Evolutionary conservation across 2,797 vertebrate species (phyloP).

Genomic region (Clarias laeviceps): DNA sequence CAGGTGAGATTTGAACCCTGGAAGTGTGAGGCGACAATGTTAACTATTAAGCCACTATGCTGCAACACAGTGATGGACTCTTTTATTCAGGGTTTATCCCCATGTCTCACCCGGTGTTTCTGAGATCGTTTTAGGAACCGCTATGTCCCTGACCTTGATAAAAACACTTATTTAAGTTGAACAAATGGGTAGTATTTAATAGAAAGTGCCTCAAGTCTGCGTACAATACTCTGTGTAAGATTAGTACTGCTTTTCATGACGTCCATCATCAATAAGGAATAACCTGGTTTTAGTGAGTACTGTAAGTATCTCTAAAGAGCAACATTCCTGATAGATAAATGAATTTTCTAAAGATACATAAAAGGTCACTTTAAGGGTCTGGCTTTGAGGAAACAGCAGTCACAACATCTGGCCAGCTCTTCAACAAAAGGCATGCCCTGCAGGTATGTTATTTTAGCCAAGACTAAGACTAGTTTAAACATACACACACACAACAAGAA

Average conservation of each 20-base stretch:
- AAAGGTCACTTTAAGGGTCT: not conserved
- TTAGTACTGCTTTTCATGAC: too few species aligned
- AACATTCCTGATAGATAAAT: not conserved
- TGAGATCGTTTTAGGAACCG: not conserved
- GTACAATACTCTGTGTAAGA: not conserved
- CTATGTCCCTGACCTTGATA: not conserved
- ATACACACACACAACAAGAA: not conserved
- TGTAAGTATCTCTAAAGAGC: not conserved
- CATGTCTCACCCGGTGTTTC: not conserved
- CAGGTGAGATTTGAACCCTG: too few species aligned
- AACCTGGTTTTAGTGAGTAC: not conserved
- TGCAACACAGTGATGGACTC: not conserved
- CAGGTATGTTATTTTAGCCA: not conserved
- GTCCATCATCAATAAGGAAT: not conserved
- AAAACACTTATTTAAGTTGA: not conserved
- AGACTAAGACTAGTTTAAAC: not conserved
- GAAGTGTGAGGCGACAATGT: too few species aligned
- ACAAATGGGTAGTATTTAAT: not conserved
- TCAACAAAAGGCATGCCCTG: not conserved
- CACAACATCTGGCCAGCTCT: slow-evolving; percentile 3
- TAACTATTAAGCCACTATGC: too few species aligned
- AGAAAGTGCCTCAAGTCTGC: not conserved
- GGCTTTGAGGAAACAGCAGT: not conserved
- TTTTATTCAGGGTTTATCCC: not conserved
- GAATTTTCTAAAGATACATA: not conserved